Evolutionary conservation across 2,888 invertebrate genomes (phyloP), one percentile per base, ranked within the genome.

Genomic region (Ormia ochracea): DNA sequence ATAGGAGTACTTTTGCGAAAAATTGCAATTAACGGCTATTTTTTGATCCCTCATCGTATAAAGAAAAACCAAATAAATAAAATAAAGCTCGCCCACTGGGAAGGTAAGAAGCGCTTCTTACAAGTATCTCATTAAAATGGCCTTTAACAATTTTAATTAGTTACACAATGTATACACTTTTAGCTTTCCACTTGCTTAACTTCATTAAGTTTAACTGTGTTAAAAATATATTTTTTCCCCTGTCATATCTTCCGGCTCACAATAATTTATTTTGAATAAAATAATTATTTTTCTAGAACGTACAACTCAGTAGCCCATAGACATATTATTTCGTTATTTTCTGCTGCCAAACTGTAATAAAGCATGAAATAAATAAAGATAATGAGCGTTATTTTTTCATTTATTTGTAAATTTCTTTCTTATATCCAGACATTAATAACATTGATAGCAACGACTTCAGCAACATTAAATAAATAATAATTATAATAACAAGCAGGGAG

Each of bases 371-470:
- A 66, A 74, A 74, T 61, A 54, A 59, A 68, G 26, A 61, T 75
- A 77, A 65, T 72, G 63, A 65, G 61, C 23, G 31, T 41, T 52
- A 9, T 61, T 56, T 56, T 48, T 26, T 31, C 17, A 31, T 48
- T 52, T 28, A n/a, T 61, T 76, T 61, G 14, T 23, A 43, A 52
- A 54, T 54, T 54, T 72, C 33, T 43, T 52, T 43, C 26, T 43
- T 72, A 63, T 69, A 66, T 76, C 63, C 54, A 38, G 52, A 19
- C 31, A 69, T 69, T 69, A 69, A 69, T 69, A 61, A 28, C 36
- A 69, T 59, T 56, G 69, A 61, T 33, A 50, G 23, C 58, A 48
- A 41, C 48, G 50, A 41, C 58, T 38, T 41, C 50, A 66, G 23
- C 58, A 66, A n/a, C 41, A 41, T 50, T 58, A 38, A 31, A 45